Evolutionary conservation across 2,113 vertebrate genomes (phyloP).

Genomic region (Camelus bactrianus): DNA sequence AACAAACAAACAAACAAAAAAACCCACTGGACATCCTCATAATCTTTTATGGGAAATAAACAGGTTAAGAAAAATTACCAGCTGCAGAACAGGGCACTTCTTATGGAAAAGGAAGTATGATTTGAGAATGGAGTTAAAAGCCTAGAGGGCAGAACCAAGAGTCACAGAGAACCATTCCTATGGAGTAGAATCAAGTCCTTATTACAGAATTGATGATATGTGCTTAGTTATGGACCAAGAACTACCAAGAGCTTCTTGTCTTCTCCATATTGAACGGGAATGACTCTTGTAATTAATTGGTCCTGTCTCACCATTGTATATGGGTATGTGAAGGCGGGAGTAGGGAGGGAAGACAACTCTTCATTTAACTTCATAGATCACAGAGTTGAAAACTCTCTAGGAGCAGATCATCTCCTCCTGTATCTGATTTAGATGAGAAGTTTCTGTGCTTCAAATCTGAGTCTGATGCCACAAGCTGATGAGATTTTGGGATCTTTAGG

Average conservation of each 20-base stretch:
- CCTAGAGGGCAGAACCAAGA: neutral
- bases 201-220: neutral
- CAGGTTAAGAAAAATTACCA: neutral
- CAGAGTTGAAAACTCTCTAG: neutral
- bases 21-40: too few species aligned
- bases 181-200: neutral
- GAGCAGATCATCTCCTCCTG: neutral
- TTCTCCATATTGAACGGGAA: neutral
- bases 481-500: neutral
- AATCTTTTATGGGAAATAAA: neutral
- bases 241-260: neutral
- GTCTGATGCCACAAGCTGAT: neutral
- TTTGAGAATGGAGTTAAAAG: neutral
- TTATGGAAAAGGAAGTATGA: neutral
- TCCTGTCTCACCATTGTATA: neutral
- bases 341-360: neutral
- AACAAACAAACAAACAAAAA: neutral
- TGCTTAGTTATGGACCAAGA: neutral
- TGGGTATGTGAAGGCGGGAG: too few species aligned
- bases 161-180: neutral
- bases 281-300: neutral
- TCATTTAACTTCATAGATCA: neutral
- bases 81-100: neutral
- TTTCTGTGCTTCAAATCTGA: neutral
- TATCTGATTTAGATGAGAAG: conserved; percentile 5